These are phyloP conservation scores for Neomonachus schauinslandi DNA, from an alignment of 2,113 vertebrate species.

Conservation along the genomic window DNA sequence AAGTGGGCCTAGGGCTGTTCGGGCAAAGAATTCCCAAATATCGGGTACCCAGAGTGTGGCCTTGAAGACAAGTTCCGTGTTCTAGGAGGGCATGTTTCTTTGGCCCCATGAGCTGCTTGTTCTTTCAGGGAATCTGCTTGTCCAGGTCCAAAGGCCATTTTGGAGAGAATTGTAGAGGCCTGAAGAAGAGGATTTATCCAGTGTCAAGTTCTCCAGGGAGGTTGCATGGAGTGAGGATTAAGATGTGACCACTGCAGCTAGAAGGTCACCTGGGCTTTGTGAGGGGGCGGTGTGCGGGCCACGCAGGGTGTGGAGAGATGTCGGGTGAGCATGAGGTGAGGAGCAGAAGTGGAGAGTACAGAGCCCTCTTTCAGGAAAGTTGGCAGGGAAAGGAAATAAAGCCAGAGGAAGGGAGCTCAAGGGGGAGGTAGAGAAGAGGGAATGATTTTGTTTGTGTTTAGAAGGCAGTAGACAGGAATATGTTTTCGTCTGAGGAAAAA, in stretches of 20 bases:
- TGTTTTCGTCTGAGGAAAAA: neutral
- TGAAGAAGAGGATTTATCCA: neutral
- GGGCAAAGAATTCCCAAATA: neutral
- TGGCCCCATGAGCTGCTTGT: neutral
- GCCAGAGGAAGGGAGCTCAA: neutral
- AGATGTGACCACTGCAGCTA: neutral
- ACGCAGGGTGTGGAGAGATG: neutral
- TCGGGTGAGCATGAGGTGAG: neutral
- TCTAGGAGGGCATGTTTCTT: neutral
- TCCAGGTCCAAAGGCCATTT: neutral
- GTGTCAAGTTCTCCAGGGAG: neutral
- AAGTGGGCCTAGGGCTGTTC: neutral
- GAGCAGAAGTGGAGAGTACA: neutral
- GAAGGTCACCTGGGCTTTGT: neutral
- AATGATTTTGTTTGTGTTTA: slow-evolving; percentile 50
- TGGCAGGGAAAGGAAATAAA: slow-evolving; percentile 55
- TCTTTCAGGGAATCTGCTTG: neutral
- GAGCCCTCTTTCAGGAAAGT: slow-evolving; percentile 68
- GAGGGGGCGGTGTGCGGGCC: neutral
- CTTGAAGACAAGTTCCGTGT: rapidly evolving
- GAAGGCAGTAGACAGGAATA: slow-evolving; percentile 45
- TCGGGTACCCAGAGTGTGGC: neutral
- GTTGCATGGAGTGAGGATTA: neutral
- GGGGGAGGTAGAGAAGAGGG: neutral
- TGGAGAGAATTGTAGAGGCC: neutral